A percentile compares a stretch with the other conserved stretches of the same genome.
phyloP scores from a whole-genome alignment of 2,888 invertebrate genomes.

The Ornithoptera alexandrae region DNA sequence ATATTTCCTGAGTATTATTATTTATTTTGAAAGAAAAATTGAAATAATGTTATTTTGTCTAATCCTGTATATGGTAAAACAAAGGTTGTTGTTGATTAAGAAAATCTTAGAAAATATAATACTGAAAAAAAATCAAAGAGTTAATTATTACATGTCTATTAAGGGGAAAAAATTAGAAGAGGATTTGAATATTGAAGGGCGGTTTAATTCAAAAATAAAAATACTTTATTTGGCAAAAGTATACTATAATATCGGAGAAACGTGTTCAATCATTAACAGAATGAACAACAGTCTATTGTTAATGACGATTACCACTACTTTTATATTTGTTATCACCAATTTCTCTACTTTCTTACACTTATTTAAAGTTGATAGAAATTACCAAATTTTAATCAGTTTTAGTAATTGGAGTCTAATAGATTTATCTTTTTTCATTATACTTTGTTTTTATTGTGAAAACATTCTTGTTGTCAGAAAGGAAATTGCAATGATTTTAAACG shows the following conservation, averaged over 20 bases:
- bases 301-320: conserved; percentile 53
- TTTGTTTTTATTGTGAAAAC: conserved; percentile 53
- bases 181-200: conserved; percentile 46
- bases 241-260: conserved; percentile 50
- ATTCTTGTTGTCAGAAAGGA: conserved; percentile 46
- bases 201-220: conserved; percentile 41
- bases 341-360: conserved; percentile 53
- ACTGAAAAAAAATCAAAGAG: conserved; percentile 38
- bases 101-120: conserved; percentile 47
- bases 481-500: conserved; percentile 54
- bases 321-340: conserved; percentile 48
- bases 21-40: conserved; percentile 18
- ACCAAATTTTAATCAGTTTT: conserved; percentile 37
- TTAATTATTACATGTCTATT: conserved; percentile 36
- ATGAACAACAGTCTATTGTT: conserved; percentile 57
- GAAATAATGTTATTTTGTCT: conserved; percentile 10
- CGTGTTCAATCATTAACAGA: conserved; percentile 46
- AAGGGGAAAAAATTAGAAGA: conserved; percentile 38
- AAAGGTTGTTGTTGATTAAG: conserved; percentile 49
- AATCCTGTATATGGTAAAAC: conserved; percentile 22
- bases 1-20: background rate
- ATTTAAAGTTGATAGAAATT: conserved; percentile 27
- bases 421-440: conserved; percentile 43
- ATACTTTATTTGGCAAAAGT: conserved; percentile 51
- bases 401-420: conserved; percentile 48